Evolutionary conservation across 1,140 invertebrate species (phyloP).

Genomic region (Drosophila mauritiana): DNA sequence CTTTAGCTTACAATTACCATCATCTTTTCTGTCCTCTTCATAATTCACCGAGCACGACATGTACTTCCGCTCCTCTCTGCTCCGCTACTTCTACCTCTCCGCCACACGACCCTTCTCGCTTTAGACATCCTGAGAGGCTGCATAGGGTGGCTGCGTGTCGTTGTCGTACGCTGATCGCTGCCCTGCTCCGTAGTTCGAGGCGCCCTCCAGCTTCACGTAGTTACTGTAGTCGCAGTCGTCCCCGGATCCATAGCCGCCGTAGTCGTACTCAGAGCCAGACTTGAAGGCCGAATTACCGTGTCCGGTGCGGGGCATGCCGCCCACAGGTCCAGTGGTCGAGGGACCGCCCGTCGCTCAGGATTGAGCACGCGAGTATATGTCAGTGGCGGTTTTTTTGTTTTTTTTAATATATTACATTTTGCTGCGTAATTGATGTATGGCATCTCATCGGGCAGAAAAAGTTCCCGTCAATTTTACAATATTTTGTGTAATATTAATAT

Average conservation of each 20-base stretch:
- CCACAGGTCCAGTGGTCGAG: slow-evolving; percentile 79
- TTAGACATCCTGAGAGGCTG: slow-evolving; percentile 84
- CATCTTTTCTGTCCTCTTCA: slow-evolving; percentile 75
- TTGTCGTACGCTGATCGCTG: slow-evolving; percentile 83
- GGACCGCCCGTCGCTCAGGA: slow-evolving; percentile 79
- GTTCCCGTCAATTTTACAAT: no score
- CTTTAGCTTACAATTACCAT: slow-evolving; percentile 83
- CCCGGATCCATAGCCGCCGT: slow-evolving; percentile 84
- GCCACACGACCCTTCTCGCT: slow-evolving; percentile 5
- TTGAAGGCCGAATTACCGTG: slow-evolving; percentile 82
- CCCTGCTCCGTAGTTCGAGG: slow-evolving; percentile 80
- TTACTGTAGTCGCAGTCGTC: slow-evolving; percentile 84
- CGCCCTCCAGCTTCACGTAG: slow-evolving; percentile 82
- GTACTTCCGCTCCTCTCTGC: slow-evolving; percentile 19
- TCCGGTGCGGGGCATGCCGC: slow-evolving; percentile 83
- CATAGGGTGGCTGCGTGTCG: slow-evolving; percentile 84
- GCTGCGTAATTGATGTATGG: no score
- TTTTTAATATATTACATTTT: no score
- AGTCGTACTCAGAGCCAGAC: slow-evolving; percentile 84
- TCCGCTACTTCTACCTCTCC: slow-evolving; percentile 21
- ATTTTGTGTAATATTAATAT: no score
- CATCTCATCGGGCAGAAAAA: no score
- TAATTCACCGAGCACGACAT: slow-evolving; percentile 68
- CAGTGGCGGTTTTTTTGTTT: slow-evolving; percentile 76
- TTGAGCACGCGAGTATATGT: slow-evolving; percentile 84